Base-by-base conservation (phyloP, 30 jellyfish, hydroid and myxozoan genomes). In the Aurelia aurita region DNA sequence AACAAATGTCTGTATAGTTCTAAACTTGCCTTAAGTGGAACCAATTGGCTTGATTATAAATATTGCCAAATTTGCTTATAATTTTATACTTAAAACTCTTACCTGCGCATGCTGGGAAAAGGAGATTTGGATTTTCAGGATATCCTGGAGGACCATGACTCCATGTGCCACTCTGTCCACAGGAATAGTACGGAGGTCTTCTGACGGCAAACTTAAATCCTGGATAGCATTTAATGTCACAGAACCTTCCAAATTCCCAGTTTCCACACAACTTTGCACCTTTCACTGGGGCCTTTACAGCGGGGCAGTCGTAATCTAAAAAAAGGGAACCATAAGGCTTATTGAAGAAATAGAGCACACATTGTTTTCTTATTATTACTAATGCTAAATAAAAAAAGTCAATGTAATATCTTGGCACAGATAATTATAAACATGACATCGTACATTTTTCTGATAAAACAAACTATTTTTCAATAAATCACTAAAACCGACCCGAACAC, bases 131-230 rank as follows among this genome's bases (percentile, higher is more conserved):
- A 73, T 94, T 94, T 53, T 84, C 99, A 13, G 97, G 96, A 74
- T 66, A 89, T 12, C 89, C 26, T 21, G 97, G 97, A 14, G 99
- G 97, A 21, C 99, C 99, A 79, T 94, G 99, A 84, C 90, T 94
- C 99, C 99, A 94, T 31, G 79, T 62, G 9, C 97, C 97, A 69
- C 43, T 61, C 43, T 27, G 66, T 34, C 96, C 97, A 55, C 99
- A 94, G 6, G 96, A 75, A 74, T 82, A 94, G 82, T 72, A 94
- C 13, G 99, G 99, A 12, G 89, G 92, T 32, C 59, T 66, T 2
- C 79, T 93, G 27, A 73, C 87, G n/a, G 96, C 93, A 43, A 89
- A 72, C 18, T 68, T 77, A 60, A 23, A 67, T 13, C 73, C 77
- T 35, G 88, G 80, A 14, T 25, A 80, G 69, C 99, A 94, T 28